A percentile compares a stretch with the other conserved stretches of the same genome.
phyloP scores from a whole-genome alignment of 2,888 invertebrate species.

The Gnatocerus cornutus region DNA sequence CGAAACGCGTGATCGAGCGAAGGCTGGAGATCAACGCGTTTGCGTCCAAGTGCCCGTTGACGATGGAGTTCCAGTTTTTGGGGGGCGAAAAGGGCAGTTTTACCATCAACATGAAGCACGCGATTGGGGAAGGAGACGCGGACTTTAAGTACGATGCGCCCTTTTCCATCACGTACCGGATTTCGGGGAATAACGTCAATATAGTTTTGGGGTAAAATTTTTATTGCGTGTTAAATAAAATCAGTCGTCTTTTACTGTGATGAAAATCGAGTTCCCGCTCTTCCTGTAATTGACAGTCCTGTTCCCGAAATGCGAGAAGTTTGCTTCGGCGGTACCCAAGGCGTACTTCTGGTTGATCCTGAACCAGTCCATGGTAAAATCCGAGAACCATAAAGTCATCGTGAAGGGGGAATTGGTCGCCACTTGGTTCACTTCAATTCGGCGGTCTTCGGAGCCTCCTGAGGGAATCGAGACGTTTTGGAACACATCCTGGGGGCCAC shows the following conservation, averaged over 20 bases:
- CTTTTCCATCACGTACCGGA: background rate
- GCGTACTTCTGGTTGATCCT: constrained; percentile 4
- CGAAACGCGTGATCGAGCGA: background rate
- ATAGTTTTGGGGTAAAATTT: background rate
- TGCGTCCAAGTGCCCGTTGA: background rate
- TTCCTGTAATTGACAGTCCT: background rate
- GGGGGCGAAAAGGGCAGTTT: background rate
- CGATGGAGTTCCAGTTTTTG: background rate
- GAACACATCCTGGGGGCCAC: background rate
- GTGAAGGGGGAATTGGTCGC: background rate
- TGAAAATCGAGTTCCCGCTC: background rate
- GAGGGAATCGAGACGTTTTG: constrained; percentile 1
- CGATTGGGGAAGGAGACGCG: background rate
- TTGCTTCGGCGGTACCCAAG: background rate
- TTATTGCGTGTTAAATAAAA: no score
- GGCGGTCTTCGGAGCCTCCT: background rate
- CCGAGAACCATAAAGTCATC: constrained; percentile 3
- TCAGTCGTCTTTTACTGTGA: background rate
- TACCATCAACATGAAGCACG: background rate
- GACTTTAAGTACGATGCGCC: background rate
- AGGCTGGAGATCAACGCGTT: background rate
- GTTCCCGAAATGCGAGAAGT: background rate
- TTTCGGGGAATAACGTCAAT: background rate
- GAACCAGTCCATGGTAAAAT: background rate
- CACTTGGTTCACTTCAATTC: background rate